Base-by-base conservation (phyloP, 37 sponge, comb jelly and placozoan genomes). In the Crambe crambe region DNA sequence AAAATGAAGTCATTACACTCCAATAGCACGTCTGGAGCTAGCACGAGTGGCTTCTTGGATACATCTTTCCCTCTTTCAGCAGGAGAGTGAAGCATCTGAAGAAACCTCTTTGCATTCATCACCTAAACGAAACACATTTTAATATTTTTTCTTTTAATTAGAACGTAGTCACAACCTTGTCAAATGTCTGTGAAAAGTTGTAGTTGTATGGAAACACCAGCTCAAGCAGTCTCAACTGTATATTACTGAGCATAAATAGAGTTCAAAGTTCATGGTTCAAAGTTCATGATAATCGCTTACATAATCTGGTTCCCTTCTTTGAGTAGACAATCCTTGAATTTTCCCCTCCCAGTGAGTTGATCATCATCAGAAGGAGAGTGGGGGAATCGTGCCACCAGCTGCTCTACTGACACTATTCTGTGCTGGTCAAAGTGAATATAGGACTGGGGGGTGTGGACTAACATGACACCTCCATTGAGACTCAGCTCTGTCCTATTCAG, bases 11-110 rank as follows among this genome's bases (percentile, higher is more conserved):
- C 82, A 25, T 83, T 89, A 3, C 72, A 80, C 68, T 82, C 69
- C 47, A 90, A 23, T 23, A 79, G 51, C 21, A 95, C 15, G 44
- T 95, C 95, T 17, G 88, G 91, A 0, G 69, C 75, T 23, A 95
- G 54, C 22, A 85, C 26, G 23, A 75, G 65, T 0, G 64, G 36
- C n/a, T 1, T 57, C 0, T 56, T 15, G 41, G 78, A 22, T 6
- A 5, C 2, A n/a, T 38, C 37, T 20, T 2, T 39, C 0, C 31
- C 42, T 15, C 23, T 56, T 20, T 10, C 56, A 17, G 8, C 35
- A 15, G 9, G 30, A 1, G 43, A 64, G 76, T 86, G 91, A 41
- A 80, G 34, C 54, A 36, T 59, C 36, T 63, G 74, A 17, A 92
- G 47, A 65, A 84, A 92, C 83, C 88, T 92, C 71, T 78, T 88